A percentile compares a stretch with the other conserved stretches of the same genome.
Evolutionary conservation across 1,140 invertebrate genomes (phyloP).

Genomic region (Microvelia longipes): DNA sequence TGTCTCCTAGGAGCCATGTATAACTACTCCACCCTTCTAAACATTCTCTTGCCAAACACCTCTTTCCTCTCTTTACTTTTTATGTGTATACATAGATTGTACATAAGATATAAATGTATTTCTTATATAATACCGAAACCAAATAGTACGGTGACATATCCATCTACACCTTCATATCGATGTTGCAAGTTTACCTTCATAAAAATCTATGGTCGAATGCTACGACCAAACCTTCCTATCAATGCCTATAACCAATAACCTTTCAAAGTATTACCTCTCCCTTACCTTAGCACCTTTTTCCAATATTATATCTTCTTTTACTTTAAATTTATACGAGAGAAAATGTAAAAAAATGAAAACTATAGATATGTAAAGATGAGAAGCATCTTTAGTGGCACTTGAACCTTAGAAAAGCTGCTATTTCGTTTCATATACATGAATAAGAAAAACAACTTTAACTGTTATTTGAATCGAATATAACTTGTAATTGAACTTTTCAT

Average conservation of each 20-base stretch:
- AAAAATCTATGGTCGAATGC: not conserved
- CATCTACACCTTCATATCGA: not conserved
- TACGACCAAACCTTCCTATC: not conserved
- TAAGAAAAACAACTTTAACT: no score
- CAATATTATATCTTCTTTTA: not conserved
- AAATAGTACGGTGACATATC: no score
- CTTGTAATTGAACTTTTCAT: no score
- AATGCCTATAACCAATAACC: not conserved
- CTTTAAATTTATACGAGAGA: not conserved
- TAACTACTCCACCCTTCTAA: not conserved
- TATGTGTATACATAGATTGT: no score
- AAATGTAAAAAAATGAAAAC: not conserved
- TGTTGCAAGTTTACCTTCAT: not conserved
- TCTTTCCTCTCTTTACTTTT: not conserved
- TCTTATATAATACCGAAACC: no score
- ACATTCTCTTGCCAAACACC: not conserved
- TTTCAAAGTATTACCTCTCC: not conserved
- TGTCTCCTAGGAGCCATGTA: not conserved
- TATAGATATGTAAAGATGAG: not conserved
- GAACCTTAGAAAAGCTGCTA: no score
- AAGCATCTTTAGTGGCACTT: no score
- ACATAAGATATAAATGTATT: no score
- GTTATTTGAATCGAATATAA: no score
- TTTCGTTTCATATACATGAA: no score
- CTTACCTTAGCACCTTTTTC: not conserved